A percentile compares a stretch with the other conserved stretches of the same genome.
Conservation (phyloP, 2,113 vertebrate genomes). For the Hemibagrus wyckioides region DNA sequence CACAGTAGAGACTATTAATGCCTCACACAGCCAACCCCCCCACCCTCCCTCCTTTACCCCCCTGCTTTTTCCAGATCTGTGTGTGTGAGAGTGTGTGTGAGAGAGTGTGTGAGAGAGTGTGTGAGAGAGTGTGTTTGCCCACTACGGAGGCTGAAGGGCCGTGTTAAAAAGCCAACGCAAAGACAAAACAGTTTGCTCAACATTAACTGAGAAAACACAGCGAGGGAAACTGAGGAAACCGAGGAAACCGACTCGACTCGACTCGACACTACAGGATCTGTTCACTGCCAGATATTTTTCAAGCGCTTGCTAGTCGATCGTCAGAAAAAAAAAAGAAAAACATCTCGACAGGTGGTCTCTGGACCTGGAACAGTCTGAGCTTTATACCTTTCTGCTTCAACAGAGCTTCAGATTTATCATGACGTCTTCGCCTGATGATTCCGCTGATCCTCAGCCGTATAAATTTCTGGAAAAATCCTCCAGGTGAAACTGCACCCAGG, state of each 20-base stretch:
- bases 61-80: neutral
- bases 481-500: slow-evolving; percentile 68
- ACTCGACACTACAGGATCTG: slow-evolving; percentile 73
- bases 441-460: slow-evolving; percentile 33
- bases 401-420: neutral
- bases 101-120: slow-evolving; percentile 54
- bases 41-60: slow-evolving; percentile 71
- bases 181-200: slow-evolving; percentile 99
- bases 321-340: neutral
- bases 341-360: slow-evolving; percentile 7
- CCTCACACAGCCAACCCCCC: too few relatives aligned
- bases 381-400: neutral
- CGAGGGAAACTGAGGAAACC: slow-evolving; percentile 60
- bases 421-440: neutral
- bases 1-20: slow-evolving; percentile 94
- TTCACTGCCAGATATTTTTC: slow-evolving; percentile 71
- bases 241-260: slow-evolving; percentile 48
- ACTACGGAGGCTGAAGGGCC: slow-evolving; percentile 82
- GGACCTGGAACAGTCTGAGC: neutral
- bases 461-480: slow-evolving; percentile 58
- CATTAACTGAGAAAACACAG: slow-evolving; percentile 80
- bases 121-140: slow-evolving; percentile 64
- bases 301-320: slow-evolving; percentile 52
- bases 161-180: slow-evolving; percentile 85
- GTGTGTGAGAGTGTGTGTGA: slow-evolving; percentile 14